Evolutionary conservation across 2,888 invertebrate species (phyloP).

Genomic region (Ormyrus thymus): DNA sequence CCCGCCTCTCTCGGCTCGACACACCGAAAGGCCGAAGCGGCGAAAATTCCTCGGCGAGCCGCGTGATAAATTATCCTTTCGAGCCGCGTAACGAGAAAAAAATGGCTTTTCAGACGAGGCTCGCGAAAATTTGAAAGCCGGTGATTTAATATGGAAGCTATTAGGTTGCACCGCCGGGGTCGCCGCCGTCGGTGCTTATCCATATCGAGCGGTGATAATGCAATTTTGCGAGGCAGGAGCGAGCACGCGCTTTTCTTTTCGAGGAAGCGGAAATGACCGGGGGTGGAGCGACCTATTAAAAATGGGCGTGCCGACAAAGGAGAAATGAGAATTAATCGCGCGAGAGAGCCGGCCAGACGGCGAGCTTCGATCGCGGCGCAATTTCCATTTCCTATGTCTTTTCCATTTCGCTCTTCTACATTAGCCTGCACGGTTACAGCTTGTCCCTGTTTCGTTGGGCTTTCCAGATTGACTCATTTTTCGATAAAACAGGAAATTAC

Average conservation of each 20-base stretch:
- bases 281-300: slow-evolving; percentile 54
- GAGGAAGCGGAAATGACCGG: slow-evolving; percentile 57
- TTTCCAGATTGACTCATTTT: too few relatives aligned
- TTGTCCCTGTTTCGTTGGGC: too few relatives aligned
- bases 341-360: slow-evolving; percentile 45
- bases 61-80: slow-evolving; percentile 31
- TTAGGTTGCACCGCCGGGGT: slow-evolving; percentile 10
- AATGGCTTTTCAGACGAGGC: slow-evolving; percentile 57
- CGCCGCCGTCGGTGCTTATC: slow-evolving; percentile 28
- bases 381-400: slow-evolving; percentile 44
- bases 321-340: slow-evolving; percentile 63
- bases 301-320: slow-evolving; percentile 59
- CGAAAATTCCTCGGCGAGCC: background rate
- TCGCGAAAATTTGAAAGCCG: slow-evolving; percentile 51
- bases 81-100: slow-evolving; percentile 31
- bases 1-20: too few relatives aligned
- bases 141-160: slow-evolving; percentile 46
- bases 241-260: slow-evolving; percentile 49
- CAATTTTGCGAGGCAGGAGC: slow-evolving; percentile 39
- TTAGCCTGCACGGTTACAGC: too few relatives aligned
- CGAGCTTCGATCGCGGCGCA: slow-evolving; percentile 50
- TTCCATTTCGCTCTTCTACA: background rate
- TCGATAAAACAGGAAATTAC: too few relatives aligned
- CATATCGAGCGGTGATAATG: slow-evolving; percentile 53
- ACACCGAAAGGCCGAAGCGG: background rate